These are phyloP conservation scores for Stomatorhinus walkeri DNA, from an alignment of 2,797 vertebrate genomes.

Conservation along the genomic window DNA sequence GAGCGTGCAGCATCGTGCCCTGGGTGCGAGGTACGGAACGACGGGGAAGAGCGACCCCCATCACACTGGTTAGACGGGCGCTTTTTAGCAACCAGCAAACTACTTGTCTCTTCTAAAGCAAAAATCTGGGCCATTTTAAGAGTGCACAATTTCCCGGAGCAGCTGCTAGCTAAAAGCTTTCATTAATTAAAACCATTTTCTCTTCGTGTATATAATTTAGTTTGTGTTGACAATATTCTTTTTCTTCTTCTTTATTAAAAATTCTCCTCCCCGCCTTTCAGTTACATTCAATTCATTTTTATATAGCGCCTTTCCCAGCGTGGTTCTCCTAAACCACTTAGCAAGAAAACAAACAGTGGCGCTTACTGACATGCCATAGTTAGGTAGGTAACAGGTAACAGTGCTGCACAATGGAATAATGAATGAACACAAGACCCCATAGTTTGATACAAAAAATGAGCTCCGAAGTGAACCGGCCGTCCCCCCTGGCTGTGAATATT, in stretches of 20 bases:
- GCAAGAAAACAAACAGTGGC: neutral
- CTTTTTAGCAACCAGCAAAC: conserved; percentile 47
- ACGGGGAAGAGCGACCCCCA: conserved; percentile 36
- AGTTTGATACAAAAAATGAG: neutral
- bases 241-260: conserved; percentile 53
- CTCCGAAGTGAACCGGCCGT: neutral
- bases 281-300: neutral
- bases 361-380: neutral
- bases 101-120: conserved; percentile 51
- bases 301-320: neutral
- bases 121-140: conserved; percentile 51
- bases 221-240: conserved; percentile 49
- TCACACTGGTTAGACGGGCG: conserved; percentile 37
- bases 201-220: conserved; percentile 56
- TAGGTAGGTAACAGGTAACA: too few species aligned
- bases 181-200: conserved; percentile 61
- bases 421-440: neutral
- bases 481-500: neutral
- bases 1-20: conserved; percentile 54
- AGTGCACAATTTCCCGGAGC: conserved; percentile 48
- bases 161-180: conserved; percentile 64
- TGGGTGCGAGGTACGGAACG: conserved; percentile 40
- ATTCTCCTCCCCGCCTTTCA: conserved; percentile 39
- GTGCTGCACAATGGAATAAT: neutral
- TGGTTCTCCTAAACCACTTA: neutral